These are phyloP conservation scores for Ispidina picta DNA, from an alignment of 2,797 vertebrate species.

Conservation along the genomic window DNA sequence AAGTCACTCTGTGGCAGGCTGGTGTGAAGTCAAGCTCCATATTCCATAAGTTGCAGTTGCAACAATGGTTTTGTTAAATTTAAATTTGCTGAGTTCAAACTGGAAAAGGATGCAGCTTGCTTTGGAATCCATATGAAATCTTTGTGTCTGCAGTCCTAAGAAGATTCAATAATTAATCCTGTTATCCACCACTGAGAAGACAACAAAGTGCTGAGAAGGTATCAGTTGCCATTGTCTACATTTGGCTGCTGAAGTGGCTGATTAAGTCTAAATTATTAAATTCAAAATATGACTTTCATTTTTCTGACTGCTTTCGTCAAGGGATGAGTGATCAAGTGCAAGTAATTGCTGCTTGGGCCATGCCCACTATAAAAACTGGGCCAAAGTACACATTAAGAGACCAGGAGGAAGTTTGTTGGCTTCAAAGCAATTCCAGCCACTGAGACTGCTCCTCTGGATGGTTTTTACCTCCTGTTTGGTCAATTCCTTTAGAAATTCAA, in stretches of 20 bases:
- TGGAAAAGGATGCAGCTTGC: not conserved
- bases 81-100: not conserved
- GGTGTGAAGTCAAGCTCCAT: not conserved
- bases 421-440: not conserved
- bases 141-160: not conserved
- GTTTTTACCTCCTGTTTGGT: not conserved
- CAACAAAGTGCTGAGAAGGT: not conserved
- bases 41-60: not conserved
- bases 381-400: constrained; percentile 31
- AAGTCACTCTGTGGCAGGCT: not conserved
- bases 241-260: constrained; percentile 3
- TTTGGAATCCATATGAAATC: not conserved
- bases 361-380: constrained; percentile 17
- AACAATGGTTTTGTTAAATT: not conserved
- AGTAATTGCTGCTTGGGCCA: not conserved
- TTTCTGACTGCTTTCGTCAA: not conserved
- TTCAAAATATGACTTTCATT: not conserved
- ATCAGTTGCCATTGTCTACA: not conserved
- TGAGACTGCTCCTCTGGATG: not conserved
- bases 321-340: constrained; percentile 17
- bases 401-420: not conserved
- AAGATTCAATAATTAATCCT: constrained; percentile 32
- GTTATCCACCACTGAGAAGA: not conserved
- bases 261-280: not conserved
- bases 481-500: not conserved